Evolutionary conservation across 2,113 vertebrate genomes (phyloP), one percentile per base, ranked within the genome.

Genomic region (Tragelaphus imberbis): DNA sequence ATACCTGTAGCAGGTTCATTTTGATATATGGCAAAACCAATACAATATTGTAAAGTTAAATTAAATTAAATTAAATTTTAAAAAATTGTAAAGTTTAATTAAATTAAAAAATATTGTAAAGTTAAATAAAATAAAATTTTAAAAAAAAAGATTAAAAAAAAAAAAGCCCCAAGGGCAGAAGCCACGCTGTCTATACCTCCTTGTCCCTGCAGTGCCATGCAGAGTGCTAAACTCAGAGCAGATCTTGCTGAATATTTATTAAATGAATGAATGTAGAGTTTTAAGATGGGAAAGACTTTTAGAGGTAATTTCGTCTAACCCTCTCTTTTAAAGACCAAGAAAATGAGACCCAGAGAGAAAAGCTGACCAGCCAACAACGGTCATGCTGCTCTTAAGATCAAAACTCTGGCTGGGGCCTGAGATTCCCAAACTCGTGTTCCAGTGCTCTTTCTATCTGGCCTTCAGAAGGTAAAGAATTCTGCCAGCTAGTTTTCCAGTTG

Each of bases 401-500:
- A 96, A 98, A 93, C 49, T 75, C 59, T 96, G 94, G 87, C 95
- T 59, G 25, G 23, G 71, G 56, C 91, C 49, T 44, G 93, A 96
- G 94, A 75, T 95, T 90, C 95, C 71, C 61, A 56, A 65, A 92
- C 82, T 91, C 87, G 30, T 95, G 89, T 91, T 85, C 33, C 91
- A 91, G 65, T 90, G 95, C 77, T 95, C 86, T 93, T 93, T 95
- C 95, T 80, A 85, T 59, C 87, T 87, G 58, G 71, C 61, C 44
- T 95, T 91, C 79, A 77, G 63, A 97, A 95, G 84, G 96, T 88
- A 96, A 89, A 88, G 84, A 98, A 92, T 81, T 10, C 94, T 96
- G 88, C 92, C 89, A 98, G 68, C 40, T 79, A 91, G 53, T 84
- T 75, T 98, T 97, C 58, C 85, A 98, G 97, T 96, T 81, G 91